phyloP scores from a whole-genome alignment of 2,888 invertebrate genomes.

The Tiliacea aurago region DNA sequence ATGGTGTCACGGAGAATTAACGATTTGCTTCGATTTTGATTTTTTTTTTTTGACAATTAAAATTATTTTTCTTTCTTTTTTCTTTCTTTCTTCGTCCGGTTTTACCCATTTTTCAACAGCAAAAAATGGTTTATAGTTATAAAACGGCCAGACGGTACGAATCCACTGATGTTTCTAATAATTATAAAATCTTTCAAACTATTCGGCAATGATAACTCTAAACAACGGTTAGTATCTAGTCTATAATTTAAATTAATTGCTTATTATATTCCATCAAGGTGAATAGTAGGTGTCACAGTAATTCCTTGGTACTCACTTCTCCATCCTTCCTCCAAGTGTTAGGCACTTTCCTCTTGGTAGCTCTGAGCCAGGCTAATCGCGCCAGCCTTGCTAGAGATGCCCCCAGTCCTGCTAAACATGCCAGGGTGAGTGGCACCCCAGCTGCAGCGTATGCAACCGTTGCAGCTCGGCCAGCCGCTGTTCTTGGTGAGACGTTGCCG shows the following conservation, averaged over 20 bases:
- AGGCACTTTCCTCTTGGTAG: constrained; percentile 84
- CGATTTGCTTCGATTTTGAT: too few species aligned
- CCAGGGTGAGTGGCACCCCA: constrained; percentile 96
- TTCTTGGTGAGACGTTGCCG: constrained; percentile 96
- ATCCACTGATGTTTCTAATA: not conserved
- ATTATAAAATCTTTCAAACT: not conserved
- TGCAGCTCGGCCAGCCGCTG: constrained; percentile 95
- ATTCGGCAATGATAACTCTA: not conserved
- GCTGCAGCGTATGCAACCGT: constrained; percentile 97
- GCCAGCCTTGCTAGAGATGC: constrained; percentile 95
- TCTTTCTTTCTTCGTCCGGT: too few species aligned
- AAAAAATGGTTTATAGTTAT: not conserved
- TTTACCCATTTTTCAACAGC: not conserved
- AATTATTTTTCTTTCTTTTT: too few species aligned
- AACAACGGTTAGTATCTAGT: not conserved
- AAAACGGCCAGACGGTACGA: too few species aligned
- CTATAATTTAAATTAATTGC: not conserved
- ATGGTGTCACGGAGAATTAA: too few species aligned
- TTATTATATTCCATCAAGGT: not conserved
- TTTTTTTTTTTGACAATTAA: too few species aligned
- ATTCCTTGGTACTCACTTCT: constrained; percentile 73
- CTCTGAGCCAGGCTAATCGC: constrained; percentile 90
- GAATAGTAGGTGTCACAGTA: too few species aligned
- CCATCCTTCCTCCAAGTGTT: constrained; percentile 85
- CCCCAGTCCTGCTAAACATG: constrained; percentile 96